Evolutionary conservation across 2,888 invertebrate genomes (phyloP).

Genomic region (Heliconius aoede): DNA sequence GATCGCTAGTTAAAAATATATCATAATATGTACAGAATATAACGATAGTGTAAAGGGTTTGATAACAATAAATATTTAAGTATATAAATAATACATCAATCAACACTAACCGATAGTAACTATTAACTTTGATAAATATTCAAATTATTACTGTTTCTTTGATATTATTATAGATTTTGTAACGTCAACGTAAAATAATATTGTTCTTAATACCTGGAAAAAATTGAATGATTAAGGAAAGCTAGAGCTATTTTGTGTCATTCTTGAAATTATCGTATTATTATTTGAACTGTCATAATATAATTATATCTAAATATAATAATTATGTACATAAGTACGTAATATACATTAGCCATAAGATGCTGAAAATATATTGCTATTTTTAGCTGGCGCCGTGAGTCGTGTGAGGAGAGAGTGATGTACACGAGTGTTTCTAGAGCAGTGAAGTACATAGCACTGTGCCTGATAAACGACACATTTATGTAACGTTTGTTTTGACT

Average conservation of each 20-base stretch:
- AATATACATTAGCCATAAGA: constrained; percentile 3
- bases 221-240: not conserved
- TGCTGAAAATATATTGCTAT: constrained; percentile 12
- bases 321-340: too few species aligned
- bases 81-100: too few species aligned
- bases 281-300: not conserved
- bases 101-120: too few species aligned
- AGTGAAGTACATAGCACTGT: constrained; percentile 55
- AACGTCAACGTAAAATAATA: too few species aligned
- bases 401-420: constrained; percentile 30
- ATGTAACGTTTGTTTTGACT: constrained; percentile 51
- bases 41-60: too few species aligned
- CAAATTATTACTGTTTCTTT: not conserved
- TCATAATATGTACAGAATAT: too few species aligned
- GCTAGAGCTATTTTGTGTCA: too few species aligned
- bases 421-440: constrained; percentile 45
- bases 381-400: constrained; percentile 32
- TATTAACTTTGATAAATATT: too few species aligned
- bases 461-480: constrained; percentile 57
- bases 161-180: not conserved
- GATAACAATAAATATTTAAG: too few species aligned
- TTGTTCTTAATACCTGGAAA: not conserved
- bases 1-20: too few species aligned
- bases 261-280: not conserved
- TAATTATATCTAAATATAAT: not conserved